These are phyloP conservation scores for Amblyteles armatorius DNA, from an alignment of 2,888 invertebrate genomes.

Conservation along the genomic window DNA sequence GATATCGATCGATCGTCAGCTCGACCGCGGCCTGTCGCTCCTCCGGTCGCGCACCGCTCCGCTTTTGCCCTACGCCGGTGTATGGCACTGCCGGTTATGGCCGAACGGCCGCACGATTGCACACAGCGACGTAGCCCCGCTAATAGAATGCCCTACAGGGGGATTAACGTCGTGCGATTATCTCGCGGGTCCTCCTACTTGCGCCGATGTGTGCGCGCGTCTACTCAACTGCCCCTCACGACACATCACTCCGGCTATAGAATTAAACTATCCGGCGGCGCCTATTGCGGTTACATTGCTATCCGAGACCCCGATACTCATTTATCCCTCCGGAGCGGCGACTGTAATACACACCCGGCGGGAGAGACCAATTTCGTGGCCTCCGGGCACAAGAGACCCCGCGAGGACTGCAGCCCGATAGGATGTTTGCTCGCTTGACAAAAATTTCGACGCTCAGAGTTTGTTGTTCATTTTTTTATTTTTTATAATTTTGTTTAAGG, in stretches of 20 bases:
- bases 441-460: too few species aligned
- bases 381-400: too few species aligned
- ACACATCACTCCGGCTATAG: not conserved
- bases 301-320: not conserved
- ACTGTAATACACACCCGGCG: too few species aligned
- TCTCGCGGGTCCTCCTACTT: not conserved
- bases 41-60: constrained; percentile 34
- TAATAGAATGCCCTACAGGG: constrained; percentile 48
- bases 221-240: not conserved
- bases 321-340: not conserved
- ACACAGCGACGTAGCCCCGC: constrained; percentile 22
- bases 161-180: constrained; percentile 40
- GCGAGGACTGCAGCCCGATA: too few species aligned
- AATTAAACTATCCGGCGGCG: not conserved
- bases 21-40: constrained; percentile 36
- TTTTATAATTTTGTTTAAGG: too few species aligned
- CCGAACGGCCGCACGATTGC: constrained; percentile 46
- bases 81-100: constrained; percentile 14
- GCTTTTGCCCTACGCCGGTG: constrained; percentile 17
- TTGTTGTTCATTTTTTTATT: too few species aligned
- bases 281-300: not conserved
- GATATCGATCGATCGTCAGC: constrained; percentile 51
- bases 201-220: too few species aligned
- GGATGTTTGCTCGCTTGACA: too few species aligned
- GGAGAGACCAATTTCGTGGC: too few species aligned